Conservation (phyloP, 2,113 vertebrate species). For the Barnardius zonarius region DNA sequence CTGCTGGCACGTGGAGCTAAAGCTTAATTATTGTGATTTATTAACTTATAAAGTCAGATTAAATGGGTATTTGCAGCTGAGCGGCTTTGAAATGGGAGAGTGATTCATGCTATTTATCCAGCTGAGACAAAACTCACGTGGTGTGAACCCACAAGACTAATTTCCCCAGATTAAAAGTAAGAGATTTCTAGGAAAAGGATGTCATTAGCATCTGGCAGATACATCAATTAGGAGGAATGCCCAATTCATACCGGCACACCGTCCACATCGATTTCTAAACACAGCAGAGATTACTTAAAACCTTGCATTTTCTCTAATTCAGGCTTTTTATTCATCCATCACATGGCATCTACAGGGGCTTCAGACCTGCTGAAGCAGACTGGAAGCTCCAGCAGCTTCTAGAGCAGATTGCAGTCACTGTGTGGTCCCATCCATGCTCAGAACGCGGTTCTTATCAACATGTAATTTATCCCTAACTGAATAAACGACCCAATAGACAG, state of each 20-base stretch:
- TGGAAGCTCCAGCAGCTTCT: background rate
- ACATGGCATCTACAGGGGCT: accelerated
- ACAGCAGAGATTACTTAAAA: background rate
- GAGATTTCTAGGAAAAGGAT: background rate
- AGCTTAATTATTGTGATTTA: constrained; percentile 61
- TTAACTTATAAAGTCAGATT: constrained; percentile 65
- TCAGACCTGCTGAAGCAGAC: background rate
- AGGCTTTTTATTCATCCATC: background rate
- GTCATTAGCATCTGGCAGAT: background rate
- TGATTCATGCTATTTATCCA: constrained; percentile 56
- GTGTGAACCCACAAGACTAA: background rate
- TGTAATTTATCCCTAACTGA: background rate
- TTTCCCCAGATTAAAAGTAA: constrained; percentile 11
- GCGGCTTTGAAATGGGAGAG: constrained; percentile 21
- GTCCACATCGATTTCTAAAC: background rate
- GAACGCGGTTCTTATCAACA: background rate
- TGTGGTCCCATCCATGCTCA: background rate
- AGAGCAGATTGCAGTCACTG: background rate
- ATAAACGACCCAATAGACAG: background rate
- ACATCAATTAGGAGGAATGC: background rate
- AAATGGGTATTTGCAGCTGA: constrained; percentile 53
- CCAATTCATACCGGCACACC: background rate
- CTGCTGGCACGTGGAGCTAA: constrained; percentile 17
- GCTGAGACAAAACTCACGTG: constrained; percentile 38
- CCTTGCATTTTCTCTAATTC: background rate